Evolutionary conservation across 1,140 invertebrate species (phyloP), one percentile per base, ranked within the genome.

Genomic region (Ceratosolen fusciceps): DNA sequence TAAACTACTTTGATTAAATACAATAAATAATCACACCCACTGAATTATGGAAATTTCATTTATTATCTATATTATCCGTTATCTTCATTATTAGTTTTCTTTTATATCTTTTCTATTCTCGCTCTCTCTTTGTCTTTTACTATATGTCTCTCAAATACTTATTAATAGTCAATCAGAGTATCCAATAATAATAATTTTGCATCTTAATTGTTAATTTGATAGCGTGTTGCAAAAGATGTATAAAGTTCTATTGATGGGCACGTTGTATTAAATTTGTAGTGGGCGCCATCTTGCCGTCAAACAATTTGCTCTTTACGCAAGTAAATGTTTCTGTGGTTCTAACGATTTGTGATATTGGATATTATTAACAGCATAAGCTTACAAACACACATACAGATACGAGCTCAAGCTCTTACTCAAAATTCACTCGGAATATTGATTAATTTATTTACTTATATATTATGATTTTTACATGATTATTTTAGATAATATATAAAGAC

Each of bases 171-270:
- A 4, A 14, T 37, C 31, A 12, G 60, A 49, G 56, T 58, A 79
- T 79, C 52, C 58, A 74, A 74, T 90, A 89, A 90, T 90, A 90
- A 87, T 90, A 90, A 88, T 90, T 87, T 90, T 88, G 82, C 86
- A 90, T 90, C 90, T 90, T 87, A 90, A 90, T 90, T 89, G 88
- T 88, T 88, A 90, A 90, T 90, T 88, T 90, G 88, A 90, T 90
- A 90, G 87, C 87, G 86, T 88, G 88, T 85, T 78, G 83, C 80
- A 72, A 79, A 80, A 85, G 86, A 86, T 89, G 74, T 89, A 88
- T 89, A 88, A 88, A n/a, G n/a, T n/a, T n/a, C 89, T 89, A 88
- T 87, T 89, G 89, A 89, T 84, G 86, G 89, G 88, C 85, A 84
- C 76, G 88, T 89, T 89, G 88, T 89, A 88, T 88, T 89, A 88